A percentile compares a stretch with the other conserved stretches of the same genome.
Conservation (phyloP, 2,797 vertebrate species). For the Coccyzus lansbergi region DNA sequence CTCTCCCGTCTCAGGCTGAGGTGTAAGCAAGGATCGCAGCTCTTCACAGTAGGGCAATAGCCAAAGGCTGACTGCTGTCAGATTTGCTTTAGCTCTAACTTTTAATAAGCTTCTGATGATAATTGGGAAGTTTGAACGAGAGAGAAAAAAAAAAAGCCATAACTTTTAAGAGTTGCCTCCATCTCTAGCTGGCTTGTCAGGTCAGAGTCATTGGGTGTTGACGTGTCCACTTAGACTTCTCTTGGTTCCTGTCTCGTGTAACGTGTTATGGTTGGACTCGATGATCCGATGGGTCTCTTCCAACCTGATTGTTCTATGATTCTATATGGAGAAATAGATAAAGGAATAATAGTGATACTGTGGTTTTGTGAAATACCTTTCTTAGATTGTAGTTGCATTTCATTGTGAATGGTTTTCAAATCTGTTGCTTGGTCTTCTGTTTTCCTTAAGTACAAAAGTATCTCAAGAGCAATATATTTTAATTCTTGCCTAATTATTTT, state of each 20-base stretch:
- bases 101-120: not conserved
- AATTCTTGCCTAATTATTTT: constrained; percentile 62
- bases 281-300: no score
- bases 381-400: not conserved
- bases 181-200: not conserved
- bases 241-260: accelerated
- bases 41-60: not conserved
- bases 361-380: not conserved
- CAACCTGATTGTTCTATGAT: no score
- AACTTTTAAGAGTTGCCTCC: not conserved
- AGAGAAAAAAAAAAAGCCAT: accelerated
- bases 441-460: constrained; percentile 57
- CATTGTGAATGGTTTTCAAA: not conserved
- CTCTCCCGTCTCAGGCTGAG: not conserved
- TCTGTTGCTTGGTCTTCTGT: not conserved
- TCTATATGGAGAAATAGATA: not conserved
- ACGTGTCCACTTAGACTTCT: not conserved
- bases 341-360: not conserved
- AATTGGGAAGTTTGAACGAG: not conserved
- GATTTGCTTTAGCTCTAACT: not conserved
- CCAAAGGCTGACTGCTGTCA: not conserved
- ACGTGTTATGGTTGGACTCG: no score
- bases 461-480: constrained; percentile 66
- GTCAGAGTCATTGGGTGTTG: not conserved
- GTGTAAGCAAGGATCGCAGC: not conserved